Conservation (phyloP, 2,888 invertebrate genomes). For the Schizotus pectinicornis region DNA sequence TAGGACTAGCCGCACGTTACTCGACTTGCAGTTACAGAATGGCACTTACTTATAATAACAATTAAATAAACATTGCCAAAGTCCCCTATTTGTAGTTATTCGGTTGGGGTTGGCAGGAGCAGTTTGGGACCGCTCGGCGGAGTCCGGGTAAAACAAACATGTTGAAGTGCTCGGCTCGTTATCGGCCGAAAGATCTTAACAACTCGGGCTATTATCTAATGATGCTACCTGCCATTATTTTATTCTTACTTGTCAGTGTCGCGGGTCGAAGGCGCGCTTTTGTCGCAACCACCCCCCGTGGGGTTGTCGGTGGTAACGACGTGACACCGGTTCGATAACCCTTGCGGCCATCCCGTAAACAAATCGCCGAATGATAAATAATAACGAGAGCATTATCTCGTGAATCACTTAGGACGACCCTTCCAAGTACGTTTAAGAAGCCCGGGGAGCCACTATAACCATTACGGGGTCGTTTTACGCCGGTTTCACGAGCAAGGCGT, state of each 20-base stretch:
- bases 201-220: conserved; percentile 31
- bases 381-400: conserved; percentile 43
- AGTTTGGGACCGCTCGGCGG: too few relatives aligned
- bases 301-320: conserved; percentile 20
- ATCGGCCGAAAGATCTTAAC: conserved; percentile 31
- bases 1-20: too few relatives aligned
- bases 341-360: conserved; percentile 35
- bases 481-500: conserved; percentile 32
- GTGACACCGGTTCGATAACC: conserved; percentile 19
- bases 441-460: conserved; percentile 45
- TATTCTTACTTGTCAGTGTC: conserved; percentile 33
- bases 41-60: too few relatives aligned
- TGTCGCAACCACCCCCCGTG: neutral
- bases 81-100: too few relatives aligned
- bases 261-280: conserved; percentile 19
- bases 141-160: conserved; percentile 9
- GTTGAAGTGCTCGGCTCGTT: conserved; percentile 29
- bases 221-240: conserved; percentile 33
- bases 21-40: too few relatives aligned
- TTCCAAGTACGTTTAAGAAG: conserved; percentile 41
- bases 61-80: too few relatives aligned
- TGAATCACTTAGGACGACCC: conserved; percentile 34
- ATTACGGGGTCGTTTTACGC: conserved; percentile 43
- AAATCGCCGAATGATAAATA: conserved; percentile 45
- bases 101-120: too few relatives aligned